A percentile compares a stretch with the other conserved stretches of the same genome.
These are phyloP conservation scores for Hypolimnas misippus DNA, from an alignment of 2,888 invertebrate genomes.

Conservation along the genomic window DNA sequence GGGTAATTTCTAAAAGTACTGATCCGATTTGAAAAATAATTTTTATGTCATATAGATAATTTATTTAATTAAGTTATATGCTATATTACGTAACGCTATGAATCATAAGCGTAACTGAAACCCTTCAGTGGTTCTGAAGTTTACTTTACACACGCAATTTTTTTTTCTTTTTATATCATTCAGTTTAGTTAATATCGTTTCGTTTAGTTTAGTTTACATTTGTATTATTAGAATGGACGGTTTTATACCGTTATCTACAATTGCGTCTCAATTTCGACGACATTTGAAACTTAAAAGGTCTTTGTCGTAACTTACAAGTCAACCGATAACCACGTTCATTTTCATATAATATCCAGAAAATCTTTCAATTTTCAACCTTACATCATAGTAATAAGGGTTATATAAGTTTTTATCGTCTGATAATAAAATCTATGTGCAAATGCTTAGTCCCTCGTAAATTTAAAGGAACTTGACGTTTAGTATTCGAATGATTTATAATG, in stretches of 20 bases:
- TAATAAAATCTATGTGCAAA: conserved; percentile 9
- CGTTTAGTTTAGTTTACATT: no score
- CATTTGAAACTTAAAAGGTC: conserved; percentile 15
- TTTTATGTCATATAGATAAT: no score
- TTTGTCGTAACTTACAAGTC: conserved; percentile 16
- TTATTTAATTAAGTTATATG: no score
- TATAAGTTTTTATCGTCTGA: not conserved
- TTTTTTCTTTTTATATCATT: no score
- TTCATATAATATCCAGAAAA: not conserved
- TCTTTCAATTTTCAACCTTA: conserved; percentile 7
- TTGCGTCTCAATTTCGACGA: conserved; percentile 15
- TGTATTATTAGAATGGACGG: not conserved
- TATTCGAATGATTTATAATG: conserved; percentile 31
- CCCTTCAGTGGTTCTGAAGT: no score
- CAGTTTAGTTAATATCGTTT: no score
- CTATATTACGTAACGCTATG: no score
- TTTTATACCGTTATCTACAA: conserved; percentile 6
- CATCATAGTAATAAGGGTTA: not conserved
- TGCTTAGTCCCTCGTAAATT: conserved; percentile 25
- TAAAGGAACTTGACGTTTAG: conserved; percentile 30
- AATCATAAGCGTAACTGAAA: no score
- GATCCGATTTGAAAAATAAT: no score
- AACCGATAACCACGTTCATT: conserved; percentile 1
- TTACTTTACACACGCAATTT: no score
- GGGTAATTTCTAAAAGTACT: no score